Evolutionary conservation across 2,888 invertebrate species (phyloP), one percentile per base, ranked within the genome.

Genomic region (Callinectes sapidus): DNA sequence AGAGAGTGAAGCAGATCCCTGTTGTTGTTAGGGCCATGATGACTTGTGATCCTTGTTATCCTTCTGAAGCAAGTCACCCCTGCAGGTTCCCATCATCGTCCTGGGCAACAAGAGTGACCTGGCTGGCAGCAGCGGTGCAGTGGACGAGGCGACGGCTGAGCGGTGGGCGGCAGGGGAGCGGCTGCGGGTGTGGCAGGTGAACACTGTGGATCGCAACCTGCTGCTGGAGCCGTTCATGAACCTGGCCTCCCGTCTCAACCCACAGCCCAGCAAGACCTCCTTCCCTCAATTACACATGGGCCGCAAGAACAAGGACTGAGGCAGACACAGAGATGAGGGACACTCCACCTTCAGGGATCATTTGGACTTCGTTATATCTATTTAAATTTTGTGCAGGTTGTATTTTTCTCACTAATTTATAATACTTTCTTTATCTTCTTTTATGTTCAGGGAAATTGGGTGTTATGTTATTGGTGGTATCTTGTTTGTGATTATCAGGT

Each of bases 201-300:
- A 93, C n/a, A 89, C 91, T 18, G 85, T 87, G 16, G 90, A 93
- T 55, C 42, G 93, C 2, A 87, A 85, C n/a, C 39, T 91, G 23
- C 91, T 93, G 2, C 16, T 91, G 42, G 93, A 91, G 28, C 91
- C 91, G 28, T 89, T 93, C 89, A 91, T 91, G 91, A 89, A 86
- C 89, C 86, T 93, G 13, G 93, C 93, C 23, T 91, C 93, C 10
- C 91, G 93, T 32, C 87, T 93, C 23, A 93, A 93, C 89, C 93
- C 93, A 8, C 93, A 93, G 28, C 91, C 91, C n/a, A 93, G 87
- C 87, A 93, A 93, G 87, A 93, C 93, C 13, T 91, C 91, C 54
- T 93, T 93, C 87, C 93, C 93, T 16, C 93, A 93, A 61, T 77
- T 93, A 0, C 91, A 89, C 6, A 93, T 93, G 93, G 91, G 93